Evolutionary conservation across 2,888 invertebrate genomes (phyloP), one percentile per base, ranked within the genome.

Genomic region (Aleiodes testaceus): DNA sequence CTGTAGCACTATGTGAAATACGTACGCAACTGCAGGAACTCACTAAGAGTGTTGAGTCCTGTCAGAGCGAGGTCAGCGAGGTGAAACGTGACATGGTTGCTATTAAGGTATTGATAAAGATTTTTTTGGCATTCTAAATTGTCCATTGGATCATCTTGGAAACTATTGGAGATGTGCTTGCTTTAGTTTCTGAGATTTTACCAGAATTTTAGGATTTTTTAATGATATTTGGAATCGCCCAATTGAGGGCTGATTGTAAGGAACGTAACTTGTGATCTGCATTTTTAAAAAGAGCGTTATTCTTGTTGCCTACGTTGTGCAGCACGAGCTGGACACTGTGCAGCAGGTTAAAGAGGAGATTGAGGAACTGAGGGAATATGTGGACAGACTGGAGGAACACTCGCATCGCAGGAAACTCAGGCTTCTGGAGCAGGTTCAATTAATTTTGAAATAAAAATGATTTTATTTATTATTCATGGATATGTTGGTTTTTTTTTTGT

Each of bases 301-400:
- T 73, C 64, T 68, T 70, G 65, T 75, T 52, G 67, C 72, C 42
- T 64, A 64, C 66, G 70, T 71, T 71, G 74, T 75, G 50, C 80
- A 87, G 90, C 95, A 95, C 88, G 97, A 97, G 89, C 90, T 97
- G 88, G 96, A 96, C 89, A 95, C 96, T 75, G 96, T 97, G 83
- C 97, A 97, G 90, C 96, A 96, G 89, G 97, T 97, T 82, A 97
- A 97, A 88, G 96, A 96, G 87, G 97, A 97, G 89, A 96, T 97
- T 85, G 97, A 97, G 87, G 96, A 97, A 88, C 89, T 97, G 86
- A 90, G 96, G 81, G 96, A 96, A 88, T 96, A 96, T 89, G 96
- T 97, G 79, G 97, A 97, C 88, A 91, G 96, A 78, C 91, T 97
- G 79, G 97, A 96, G 89, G 96, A 96, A 88, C 95, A 96, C 89